phyloP scores from a whole-genome alignment of 1,140 invertebrate genomes.

The Drosophila arizonae region DNA sequence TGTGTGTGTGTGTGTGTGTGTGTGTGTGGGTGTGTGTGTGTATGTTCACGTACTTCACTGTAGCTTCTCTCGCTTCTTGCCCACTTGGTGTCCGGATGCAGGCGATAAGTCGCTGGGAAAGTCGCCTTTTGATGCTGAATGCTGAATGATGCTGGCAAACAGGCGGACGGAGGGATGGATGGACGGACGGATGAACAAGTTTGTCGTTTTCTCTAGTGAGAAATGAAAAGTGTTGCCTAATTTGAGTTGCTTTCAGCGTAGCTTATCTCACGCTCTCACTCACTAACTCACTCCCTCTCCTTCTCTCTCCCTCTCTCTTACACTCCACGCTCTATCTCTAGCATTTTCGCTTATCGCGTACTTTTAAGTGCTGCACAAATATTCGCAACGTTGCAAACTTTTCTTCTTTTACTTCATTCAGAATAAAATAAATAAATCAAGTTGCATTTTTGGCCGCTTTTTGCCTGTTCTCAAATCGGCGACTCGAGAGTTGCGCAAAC shows the following conservation, averaged over 20 bases:
- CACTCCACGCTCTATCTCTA: neutral
- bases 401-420: slow-evolving; percentile 24
- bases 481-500: slow-evolving; percentile 57
- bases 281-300: neutral
- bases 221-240: slow-evolving; percentile 11
- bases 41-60: slow-evolving; percentile 9
- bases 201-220: neutral
- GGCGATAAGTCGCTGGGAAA: slow-evolving; percentile 29
- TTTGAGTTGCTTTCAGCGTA: slow-evolving; percentile 10
- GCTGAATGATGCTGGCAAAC: slow-evolving; percentile 2
- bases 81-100: slow-evolving; percentile 17
- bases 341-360: slow-evolving; percentile 6
- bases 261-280: neutral
- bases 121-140: slow-evolving; percentile 17
- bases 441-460: slow-evolving; percentile 16
- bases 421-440: slow-evolving; percentile 59
- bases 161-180: no score
- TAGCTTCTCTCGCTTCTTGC: neutral
- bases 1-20: slow-evolving; percentile 2
- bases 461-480: neutral
- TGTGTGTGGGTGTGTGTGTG: slow-evolving; percentile 19
- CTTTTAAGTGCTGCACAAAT: slow-evolving; percentile 61
- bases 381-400: slow-evolving; percentile 20
- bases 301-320: neutral
- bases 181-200: slow-evolving; percentile 2